These are phyloP conservation scores for Eupsilia transversa DNA, from an alignment of 2,888 invertebrate genomes.

Conservation along the genomic window DNA sequence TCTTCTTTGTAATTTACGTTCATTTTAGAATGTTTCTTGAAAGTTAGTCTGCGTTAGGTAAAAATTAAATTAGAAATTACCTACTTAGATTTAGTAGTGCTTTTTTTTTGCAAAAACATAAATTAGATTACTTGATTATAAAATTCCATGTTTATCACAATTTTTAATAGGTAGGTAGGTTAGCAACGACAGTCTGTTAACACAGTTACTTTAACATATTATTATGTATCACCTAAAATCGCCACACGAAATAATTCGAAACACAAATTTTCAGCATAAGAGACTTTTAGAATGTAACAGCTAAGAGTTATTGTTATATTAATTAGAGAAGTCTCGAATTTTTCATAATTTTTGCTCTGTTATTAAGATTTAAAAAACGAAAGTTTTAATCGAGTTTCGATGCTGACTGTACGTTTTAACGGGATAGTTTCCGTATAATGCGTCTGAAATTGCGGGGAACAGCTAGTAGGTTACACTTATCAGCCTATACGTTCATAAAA, in stretches of 20 bases:
- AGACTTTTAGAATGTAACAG: too few species aligned
- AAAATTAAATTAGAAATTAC: neutral
- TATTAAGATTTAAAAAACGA: too few species aligned
- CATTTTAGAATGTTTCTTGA: slow-evolving; percentile 5
- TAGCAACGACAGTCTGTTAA: neutral
- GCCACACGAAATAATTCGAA: too few species aligned
- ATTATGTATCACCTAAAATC: too few species aligned
- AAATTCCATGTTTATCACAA: neutral
- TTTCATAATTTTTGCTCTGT: too few species aligned
- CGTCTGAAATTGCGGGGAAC: neutral
- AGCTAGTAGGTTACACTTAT: neutral
- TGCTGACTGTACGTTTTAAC: too few species aligned
- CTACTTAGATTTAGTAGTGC: neutral
- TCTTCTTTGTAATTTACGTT: slow-evolving; percentile 17
- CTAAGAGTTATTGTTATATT: too few species aligned
- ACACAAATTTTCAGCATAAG: too few species aligned
- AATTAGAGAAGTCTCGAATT: too few species aligned
- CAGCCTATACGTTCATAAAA: neutral
- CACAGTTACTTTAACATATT: neutral
- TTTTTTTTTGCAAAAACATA: neutral
- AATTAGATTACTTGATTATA: neutral
- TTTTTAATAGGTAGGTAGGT: neutral
- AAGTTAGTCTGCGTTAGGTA: neutral
- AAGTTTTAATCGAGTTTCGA: too few species aligned
- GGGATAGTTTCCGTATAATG: neutral